phyloP scores from a whole-genome alignment of 53 echinoderm and acorn worm genomes.

The Echinarachnius parma region DNA sequence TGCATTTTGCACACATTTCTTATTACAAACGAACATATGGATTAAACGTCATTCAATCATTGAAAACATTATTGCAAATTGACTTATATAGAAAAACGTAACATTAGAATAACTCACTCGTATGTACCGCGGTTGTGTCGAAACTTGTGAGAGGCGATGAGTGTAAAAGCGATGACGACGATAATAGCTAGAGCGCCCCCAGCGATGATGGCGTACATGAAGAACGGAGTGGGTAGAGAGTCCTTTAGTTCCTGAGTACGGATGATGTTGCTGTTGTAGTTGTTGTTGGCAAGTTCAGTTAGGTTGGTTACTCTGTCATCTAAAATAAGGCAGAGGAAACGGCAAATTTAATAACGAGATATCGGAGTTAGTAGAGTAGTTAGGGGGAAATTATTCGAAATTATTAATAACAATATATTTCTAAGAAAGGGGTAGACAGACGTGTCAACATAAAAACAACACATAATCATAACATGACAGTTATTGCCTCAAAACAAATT shows the following conservation, averaged over 20 bases:
- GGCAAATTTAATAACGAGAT: too few relatives aligned
- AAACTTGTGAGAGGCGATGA: conserved; percentile 60
- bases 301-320: conserved; percentile 7
- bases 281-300: conserved; percentile 19
- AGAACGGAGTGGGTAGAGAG: conserved; percentile 62
- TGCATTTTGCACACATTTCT: neutral
- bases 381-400: too few relatives aligned
- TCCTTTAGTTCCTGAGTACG: conserved; percentile 62
- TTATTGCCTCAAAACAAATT: too few relatives aligned
- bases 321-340: too few relatives aligned
- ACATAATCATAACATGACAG: too few relatives aligned
- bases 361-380: too few relatives aligned
- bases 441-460: too few relatives aligned
- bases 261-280: conserved; percentile 40
- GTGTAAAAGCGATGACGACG: conserved; percentile 50
- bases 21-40: neutral
- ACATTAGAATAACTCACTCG: conserved; percentile 48
- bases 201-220: conserved; percentile 84
- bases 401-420: too few relatives aligned
- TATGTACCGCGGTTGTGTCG: conserved; percentile 67
- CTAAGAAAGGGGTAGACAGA: too few relatives aligned
- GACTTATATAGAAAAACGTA: neutral
- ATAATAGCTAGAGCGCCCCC: conserved; percentile 71
- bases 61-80: neutral
- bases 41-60: neutral